These are phyloP conservation scores for Illadopsis cleaveri DNA, from an alignment of 2,113 vertebrate genomes.

Conservation along the genomic window DNA sequence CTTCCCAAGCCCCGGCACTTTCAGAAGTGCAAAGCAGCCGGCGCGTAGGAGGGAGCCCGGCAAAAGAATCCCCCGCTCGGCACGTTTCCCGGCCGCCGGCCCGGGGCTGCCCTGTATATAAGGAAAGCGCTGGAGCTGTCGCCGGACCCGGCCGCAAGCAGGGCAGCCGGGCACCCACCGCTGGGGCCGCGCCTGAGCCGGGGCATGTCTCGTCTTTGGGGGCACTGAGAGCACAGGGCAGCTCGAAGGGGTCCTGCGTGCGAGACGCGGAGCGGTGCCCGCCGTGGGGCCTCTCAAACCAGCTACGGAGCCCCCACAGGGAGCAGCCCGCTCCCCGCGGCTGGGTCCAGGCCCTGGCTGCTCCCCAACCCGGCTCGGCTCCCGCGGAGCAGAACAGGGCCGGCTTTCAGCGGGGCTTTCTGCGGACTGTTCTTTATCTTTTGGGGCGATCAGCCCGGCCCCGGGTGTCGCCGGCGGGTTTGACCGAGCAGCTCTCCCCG, in stretches of 20 bases:
- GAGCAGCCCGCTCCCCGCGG: neutral
- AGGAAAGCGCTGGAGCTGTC: neutral
- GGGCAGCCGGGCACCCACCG: neutral
- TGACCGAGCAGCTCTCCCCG: neutral
- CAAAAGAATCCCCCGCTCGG: conserved; percentile 88
- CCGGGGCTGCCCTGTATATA: conserved; percentile 77
- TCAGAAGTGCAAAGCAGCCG: conserved; percentile 87
- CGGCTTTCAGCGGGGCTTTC: neutral
- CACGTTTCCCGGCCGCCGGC: conserved; percentile 72
- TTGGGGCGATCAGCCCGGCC: neutral
- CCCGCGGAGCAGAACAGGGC: neutral
- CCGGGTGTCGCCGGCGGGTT: neutral
- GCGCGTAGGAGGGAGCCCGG: conserved; percentile 93
- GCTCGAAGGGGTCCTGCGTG: too few relatives aligned
- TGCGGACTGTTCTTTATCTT: neutral
- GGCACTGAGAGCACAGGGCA: neutral
- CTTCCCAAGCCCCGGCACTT: conserved; percentile 80
- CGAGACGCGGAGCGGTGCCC: neutral
- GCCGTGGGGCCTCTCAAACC: neutral
- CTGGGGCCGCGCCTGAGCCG: neutral
- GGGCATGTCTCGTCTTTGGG: neutral
- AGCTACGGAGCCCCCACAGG: neutral
- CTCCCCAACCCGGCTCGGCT: neutral
- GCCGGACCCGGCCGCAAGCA: neutral
- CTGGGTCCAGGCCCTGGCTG: neutral